Base-by-base conservation (phyloP, 37 sponge, comb jelly and placozoan species). In the Mnemiopsis leidyi region DNA sequence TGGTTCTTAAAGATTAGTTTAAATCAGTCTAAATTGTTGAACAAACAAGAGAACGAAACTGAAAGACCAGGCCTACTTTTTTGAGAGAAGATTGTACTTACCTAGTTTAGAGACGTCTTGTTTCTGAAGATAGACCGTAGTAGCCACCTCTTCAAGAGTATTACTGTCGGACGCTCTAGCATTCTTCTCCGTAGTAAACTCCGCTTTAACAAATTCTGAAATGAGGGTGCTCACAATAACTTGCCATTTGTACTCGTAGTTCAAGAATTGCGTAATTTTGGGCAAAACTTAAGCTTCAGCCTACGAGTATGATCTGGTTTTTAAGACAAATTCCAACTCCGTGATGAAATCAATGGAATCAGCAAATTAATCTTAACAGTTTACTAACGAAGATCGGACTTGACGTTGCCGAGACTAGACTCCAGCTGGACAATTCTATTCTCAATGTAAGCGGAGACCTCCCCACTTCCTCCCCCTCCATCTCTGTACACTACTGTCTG, bases 391-490 rank as follows among this genome's bases (percentile, higher is more conserved):
- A 71, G 75, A 5, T 71, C 75, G 3, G 75, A 71, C n/a, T 71
- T n/a, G 30, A 71, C 30, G 75, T 71, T 71, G 26, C 30, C 20
- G 2, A 71, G 26, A 2, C 75, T 18, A 7, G 75, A 71, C 20
- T 71, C 75, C 30, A 71, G 75, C 75, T 71, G 75, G 20, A 71
- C 75, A 24, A 71, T 71, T 24, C 75, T 5, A 24, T 71, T 71
- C 75, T 71, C 75, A 71, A 71, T 71, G 30, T 71, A 71, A 71
- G 30, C 75, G 26, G 75, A 71, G n/a, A 71, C 75, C 3, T 2
- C 75, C 3, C 75, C 75, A 71, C 30, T 29, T 5, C 3, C 26
- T 3, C 75, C 30, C 2, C 75, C 75, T 23, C 75, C 75, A n/a
- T 71, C 75, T 23, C 75, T 5, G 20, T 71, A 71, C 75, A 71